phyloP scores from a whole-genome alignment of 2,888 invertebrate genomes.

The Brenthis ino region DNA sequence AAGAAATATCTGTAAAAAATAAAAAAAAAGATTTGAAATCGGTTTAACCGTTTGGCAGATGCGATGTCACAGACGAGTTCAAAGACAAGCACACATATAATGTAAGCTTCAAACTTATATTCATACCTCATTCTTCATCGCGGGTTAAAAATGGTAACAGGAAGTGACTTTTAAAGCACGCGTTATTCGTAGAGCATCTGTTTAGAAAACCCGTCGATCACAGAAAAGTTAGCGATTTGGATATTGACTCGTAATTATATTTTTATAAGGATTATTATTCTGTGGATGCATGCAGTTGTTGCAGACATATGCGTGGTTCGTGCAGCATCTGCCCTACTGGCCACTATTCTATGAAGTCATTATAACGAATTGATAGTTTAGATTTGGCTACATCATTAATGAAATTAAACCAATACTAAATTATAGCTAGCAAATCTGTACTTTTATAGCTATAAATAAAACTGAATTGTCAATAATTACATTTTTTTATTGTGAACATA shows the following conservation, averaged over 20 bases:
- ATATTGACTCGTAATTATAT: neutral
- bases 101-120: too few species aligned
- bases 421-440: neutral
- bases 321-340: conserved; percentile 55
- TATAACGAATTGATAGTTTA: conserved; percentile 11
- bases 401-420: neutral
- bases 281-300: neutral
- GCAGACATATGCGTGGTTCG: conserved; percentile 44
- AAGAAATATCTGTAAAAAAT: too few species aligned
- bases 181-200: conserved; percentile 11
- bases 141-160: neutral
- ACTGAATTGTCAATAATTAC: too few species aligned
- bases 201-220: conserved; percentile 4
- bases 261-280: neutral
- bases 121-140: neutral
- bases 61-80: too few species aligned
- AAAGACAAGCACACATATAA: too few species aligned
- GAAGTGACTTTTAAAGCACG: conserved; percentile 3
- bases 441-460: too few species aligned
- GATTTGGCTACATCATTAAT: neutral
- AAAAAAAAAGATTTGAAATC: too few species aligned
- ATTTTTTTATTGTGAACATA: too few species aligned
- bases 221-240: neutral
- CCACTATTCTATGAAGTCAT: conserved; percentile 23
- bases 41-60: too few species aligned